Evolutionary conservation across 2,113 vertebrate genomes (phyloP).

Genomic region (Hemiscyllium ocellatum): DNA sequence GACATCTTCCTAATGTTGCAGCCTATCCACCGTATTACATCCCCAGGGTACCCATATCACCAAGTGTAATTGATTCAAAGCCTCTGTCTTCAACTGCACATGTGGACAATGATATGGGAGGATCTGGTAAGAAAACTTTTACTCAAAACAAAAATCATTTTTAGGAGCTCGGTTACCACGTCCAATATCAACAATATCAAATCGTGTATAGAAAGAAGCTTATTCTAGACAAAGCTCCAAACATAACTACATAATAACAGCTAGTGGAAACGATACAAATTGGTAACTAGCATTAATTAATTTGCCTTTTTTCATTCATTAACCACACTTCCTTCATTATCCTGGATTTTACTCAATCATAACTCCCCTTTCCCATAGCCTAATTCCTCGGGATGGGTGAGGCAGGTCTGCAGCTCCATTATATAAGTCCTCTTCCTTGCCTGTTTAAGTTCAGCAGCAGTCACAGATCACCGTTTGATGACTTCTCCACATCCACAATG

Average conservation of each 20-base stretch:
- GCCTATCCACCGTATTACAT: slow-evolving; percentile 88
- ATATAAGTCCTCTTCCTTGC: no score
- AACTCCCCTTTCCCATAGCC: background rate
- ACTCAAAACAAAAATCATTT: background rate
- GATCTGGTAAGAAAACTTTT: slow-evolving; percentile 23
- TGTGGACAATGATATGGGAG: slow-evolving; percentile 22
- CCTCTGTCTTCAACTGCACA: slow-evolving; percentile 60
- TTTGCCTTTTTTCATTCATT: background rate
- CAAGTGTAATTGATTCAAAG: slow-evolving; percentile 72
- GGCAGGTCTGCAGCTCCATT: no score
- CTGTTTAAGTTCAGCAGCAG: no score
- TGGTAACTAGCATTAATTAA: background rate
- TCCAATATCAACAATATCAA: background rate
- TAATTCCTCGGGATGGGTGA: background rate
- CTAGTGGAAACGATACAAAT: background rate
- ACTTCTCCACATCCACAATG: no score
- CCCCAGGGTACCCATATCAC: slow-evolving; percentile 67
- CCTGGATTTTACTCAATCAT: background rate
- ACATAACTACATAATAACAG: background rate
- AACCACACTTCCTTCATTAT: background rate
- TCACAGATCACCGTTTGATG: no score
- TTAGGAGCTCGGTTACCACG: background rate
- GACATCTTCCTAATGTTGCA: slow-evolving; percentile 63
- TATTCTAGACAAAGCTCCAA: background rate
- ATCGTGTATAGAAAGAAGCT: background rate